Conservation (phyloP, 2,888 invertebrate species). For the Icerya purchasi region DNA sequence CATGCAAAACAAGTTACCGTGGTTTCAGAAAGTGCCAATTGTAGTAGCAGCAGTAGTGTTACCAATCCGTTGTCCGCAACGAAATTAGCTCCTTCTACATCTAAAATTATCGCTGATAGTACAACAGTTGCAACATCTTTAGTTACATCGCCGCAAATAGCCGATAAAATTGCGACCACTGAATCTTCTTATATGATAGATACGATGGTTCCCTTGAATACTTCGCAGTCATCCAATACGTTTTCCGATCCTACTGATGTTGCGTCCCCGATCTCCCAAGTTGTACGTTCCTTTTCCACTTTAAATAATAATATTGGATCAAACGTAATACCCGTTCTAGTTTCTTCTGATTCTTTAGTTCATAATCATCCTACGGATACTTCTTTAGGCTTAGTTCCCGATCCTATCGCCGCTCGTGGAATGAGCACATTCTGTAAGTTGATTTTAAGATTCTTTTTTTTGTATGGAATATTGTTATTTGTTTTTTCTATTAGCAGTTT, state of each 20-base stretch:
- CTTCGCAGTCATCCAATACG: not conserved
- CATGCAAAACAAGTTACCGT: slow-evolving; percentile 22
- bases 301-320: not conserved
- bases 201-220: not conserved
- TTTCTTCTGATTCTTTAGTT: not conserved
- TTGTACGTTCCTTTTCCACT: not conserved
- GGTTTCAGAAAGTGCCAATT: not conserved
- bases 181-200: not conserved
- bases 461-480: too few species aligned
- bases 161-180: too few species aligned
- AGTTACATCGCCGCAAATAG: not conserved
- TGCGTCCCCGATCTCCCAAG: not conserved
- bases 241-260: not conserved
- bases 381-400: not conserved
- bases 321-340: not conserved
- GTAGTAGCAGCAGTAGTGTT: slow-evolving; percentile 16
- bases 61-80: slow-evolving; percentile 7
- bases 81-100: slow-evolving; percentile 7
- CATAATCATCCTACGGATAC: not conserved
- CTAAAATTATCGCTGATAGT: slow-evolving; percentile 4
- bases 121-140: not conserved
- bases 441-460: too few species aligned
- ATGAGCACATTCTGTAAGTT: not conserved
- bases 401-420: not conserved
- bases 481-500: too few species aligned